Conservation (phyloP, 2,888 invertebrate species). For the Keiferia lycopersicella region DNA sequence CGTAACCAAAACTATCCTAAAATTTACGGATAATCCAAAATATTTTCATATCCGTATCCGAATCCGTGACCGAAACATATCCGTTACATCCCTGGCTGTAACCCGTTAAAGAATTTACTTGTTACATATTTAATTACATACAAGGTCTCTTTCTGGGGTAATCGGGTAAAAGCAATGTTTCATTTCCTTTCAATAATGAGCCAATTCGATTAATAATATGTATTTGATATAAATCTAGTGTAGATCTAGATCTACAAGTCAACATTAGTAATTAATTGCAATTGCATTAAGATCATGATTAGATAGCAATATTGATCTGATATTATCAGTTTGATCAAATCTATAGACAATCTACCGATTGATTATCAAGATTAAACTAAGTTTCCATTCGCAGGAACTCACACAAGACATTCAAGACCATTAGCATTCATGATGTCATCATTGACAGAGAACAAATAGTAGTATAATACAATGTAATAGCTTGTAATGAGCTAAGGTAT, state of each 20-base stretch:
- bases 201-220: not conserved
- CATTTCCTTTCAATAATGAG: too few relatives aligned
- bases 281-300: not conserved
- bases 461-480: not conserved
- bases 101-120: too few relatives aligned
- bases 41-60: too few relatives aligned
- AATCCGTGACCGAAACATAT: too few relatives aligned
- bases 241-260: not conserved
- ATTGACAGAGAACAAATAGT: not conserved
- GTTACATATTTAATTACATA: too few relatives aligned
- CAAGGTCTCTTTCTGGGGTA: too few relatives aligned
- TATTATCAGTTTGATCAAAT: not conserved
- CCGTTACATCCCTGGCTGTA: too few relatives aligned
- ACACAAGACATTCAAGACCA: not conserved
- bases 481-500: not conserved
- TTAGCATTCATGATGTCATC: not conserved
- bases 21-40: too few relatives aligned
- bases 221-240: not conserved
- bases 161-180: too few relatives aligned
- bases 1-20: too few relatives aligned
- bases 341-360: not conserved
- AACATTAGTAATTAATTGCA: not conserved
- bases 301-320: not conserved
- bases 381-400: not conserved
- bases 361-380: not conserved